Evolutionary conservation across 2,113 vertebrate genomes (phyloP).

Genomic region (Microcebus murinus): DNA sequence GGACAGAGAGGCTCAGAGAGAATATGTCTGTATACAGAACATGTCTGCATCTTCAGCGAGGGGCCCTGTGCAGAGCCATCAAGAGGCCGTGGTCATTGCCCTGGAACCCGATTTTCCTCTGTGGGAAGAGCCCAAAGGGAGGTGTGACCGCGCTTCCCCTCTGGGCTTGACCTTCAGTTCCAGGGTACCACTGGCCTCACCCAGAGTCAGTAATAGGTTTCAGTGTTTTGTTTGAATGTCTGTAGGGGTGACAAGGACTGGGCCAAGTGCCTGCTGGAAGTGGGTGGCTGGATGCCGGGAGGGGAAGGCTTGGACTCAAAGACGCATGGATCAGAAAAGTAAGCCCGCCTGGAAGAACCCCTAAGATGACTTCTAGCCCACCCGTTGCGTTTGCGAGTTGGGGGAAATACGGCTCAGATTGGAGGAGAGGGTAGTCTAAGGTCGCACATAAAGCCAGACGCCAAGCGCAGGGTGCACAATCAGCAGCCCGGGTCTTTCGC

Average conservation of each 20-base stretch:
- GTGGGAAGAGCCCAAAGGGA: neutral
- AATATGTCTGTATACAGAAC: neutral
- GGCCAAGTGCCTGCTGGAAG: neutral
- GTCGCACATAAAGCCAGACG: too few species aligned
- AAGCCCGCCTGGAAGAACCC: neutral
- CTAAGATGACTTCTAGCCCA: neutral
- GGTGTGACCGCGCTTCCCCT: neutral
- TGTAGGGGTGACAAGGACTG: accelerated
- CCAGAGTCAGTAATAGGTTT: neutral
- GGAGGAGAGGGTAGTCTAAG: neutral
- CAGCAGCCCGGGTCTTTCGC: neutral
- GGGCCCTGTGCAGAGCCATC: neutral
- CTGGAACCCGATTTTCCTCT: neutral
- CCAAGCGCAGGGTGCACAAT: accelerated
- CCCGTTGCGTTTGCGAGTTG: neutral
- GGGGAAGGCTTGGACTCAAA: neutral
- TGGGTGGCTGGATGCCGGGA: neutral
- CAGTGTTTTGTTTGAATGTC: neutral
- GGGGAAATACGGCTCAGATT: neutral
- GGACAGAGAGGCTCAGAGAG: neutral
- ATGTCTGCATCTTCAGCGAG: neutral
- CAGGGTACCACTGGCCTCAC: too few species aligned
- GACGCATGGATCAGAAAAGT: neutral
- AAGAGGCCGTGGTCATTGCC: neutral
- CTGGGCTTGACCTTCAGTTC: neutral